Evolutionary conservation across 1,140 invertebrate species (phyloP), one percentile per base, ranked within the genome.

Genomic region (Muscidifurax raptorellus): DNA sequence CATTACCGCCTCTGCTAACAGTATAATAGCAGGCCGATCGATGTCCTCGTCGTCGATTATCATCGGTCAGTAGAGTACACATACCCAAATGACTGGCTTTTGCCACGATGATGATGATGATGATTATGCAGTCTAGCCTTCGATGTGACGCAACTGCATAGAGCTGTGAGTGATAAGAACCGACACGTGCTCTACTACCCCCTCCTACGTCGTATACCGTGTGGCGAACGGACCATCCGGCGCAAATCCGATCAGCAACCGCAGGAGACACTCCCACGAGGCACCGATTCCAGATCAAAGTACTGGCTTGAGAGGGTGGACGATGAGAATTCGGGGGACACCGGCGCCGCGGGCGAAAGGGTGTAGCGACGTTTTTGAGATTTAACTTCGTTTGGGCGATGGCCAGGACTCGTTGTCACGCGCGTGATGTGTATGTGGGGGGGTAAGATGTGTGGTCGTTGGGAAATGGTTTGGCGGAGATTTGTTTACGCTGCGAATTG

Each of bases 251-350:
- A 47, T 47, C 36, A 30, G 2, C 13, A 18, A 47, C 40, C 79
- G 40, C 66, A 59, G 4, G n/a, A 32, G 66, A 52, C 79, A 47
- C 79, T 80, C 79, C 79, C 79, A 71, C 79, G 66, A 69, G 78
- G 64, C 32, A 12, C n/a, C n/a, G 30, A 71, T 32, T n/a, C 27
- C 6, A 59, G 18, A 69, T 69, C 27, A 69, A 69, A 69, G 66
- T 69, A 4, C 10, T 18, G 64, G 64, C n/a, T n/a, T n/a, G n/a
- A n/a, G 18, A 28, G 6, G 66, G 66, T 40, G 52, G 5, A 22
- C 18, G 52, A 47, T n/a, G 52, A 59, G 22, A 59, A 59, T 59
- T n/a, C 18, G 52, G n/a, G 52, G 52, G 52, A 22, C 52, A n/a
- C n/a, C n/a, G n/a, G n/a, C n/a, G n/a, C n/a, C n/a, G n/a, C n/a